Conservation (phyloP, 2,113 vertebrate species). For the Bubo blakistoni region DNA sequence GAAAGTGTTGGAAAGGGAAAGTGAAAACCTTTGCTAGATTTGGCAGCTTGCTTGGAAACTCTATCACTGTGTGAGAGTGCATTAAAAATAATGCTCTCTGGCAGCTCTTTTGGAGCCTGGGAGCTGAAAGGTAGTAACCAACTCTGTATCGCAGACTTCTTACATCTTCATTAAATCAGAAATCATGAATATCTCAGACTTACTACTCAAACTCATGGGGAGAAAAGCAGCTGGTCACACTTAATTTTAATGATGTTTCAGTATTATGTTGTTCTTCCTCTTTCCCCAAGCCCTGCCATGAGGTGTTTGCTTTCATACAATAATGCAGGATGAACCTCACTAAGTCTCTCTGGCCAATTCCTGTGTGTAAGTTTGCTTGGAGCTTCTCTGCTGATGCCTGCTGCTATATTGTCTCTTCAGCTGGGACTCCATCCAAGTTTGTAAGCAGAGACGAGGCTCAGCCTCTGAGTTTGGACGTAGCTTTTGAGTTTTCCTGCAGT, state of each 20-base stretch:
- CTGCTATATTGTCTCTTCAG: not conserved
- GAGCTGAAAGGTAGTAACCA: constrained; percentile 19
- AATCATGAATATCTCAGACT: not conserved
- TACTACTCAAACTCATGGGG: not conserved
- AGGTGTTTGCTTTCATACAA: not conserved
- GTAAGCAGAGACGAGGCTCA: not conserved
- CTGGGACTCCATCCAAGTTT: constrained; percentile 6
- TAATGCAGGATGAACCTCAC: not conserved
- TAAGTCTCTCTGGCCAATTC: not conserved
- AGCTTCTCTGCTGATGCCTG: not conserved
- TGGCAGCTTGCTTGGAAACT: constrained; percentile 47
- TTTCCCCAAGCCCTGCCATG: not conserved
- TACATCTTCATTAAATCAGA: not conserved
- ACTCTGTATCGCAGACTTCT: not conserved
- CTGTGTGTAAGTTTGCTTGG: not conserved
- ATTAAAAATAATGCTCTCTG: constrained; percentile 39
- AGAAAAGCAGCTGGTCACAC: not conserved
- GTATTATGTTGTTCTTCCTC: not conserved
- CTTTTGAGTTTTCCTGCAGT: not conserved
- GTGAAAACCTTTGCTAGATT: not conserved
- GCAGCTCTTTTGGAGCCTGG: constrained; percentile 29
- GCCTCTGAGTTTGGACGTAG: not conserved
- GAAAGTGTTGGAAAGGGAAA: constrained; percentile 28
- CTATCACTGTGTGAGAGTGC: not conserved
- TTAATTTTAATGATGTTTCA: constrained; percentile 1